Percentiles rank a stretch among this genome's conserved stretches.
phyloP scores from a whole-genome alignment of 2,113 vertebrate species.

The Myiozetetes cayanensis region DNA sequence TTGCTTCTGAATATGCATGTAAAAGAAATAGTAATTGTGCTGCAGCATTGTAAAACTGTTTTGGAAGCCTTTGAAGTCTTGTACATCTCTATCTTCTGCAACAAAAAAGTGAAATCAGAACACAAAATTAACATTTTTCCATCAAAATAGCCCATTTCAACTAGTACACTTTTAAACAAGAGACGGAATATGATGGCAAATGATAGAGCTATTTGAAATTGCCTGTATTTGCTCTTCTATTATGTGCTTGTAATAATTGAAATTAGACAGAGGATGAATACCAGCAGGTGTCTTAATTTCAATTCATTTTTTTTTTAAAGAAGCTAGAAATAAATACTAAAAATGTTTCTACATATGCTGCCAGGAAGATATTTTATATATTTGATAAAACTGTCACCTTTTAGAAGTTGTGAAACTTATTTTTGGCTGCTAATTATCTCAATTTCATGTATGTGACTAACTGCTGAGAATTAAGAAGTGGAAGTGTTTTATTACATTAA shows the following conservation, averaged over 20 bases:
- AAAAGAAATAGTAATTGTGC: neutral
- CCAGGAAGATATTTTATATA: neutral
- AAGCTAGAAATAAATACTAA: neutral
- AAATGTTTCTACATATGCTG: neutral
- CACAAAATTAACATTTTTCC: neutral
- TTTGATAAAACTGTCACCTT: neutral
- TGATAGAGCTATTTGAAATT: neutral
- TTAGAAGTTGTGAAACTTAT: neutral
- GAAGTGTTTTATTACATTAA: neutral
- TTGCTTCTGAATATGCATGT: constrained; percentile 23
- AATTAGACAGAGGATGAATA: constrained; percentile 23
- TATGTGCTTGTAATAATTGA: neutral
- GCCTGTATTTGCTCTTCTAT: constrained; percentile 10
- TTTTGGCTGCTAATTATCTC: neutral
- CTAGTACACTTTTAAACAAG: neutral
- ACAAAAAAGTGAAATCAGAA: constrained; percentile 23
- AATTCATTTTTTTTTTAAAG: neutral
- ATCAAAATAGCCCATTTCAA: constrained; percentile 18
- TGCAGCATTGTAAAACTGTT: neutral
- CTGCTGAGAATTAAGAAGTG: neutral
- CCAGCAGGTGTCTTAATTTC: neutral
- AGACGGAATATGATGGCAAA: neutral
- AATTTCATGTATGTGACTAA: neutral
- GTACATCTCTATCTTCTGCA: neutral
- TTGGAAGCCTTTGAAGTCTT: neutral